Conservation (phyloP, 2,888 invertebrate genomes). For the Rhyacophila evoluta region DNA sequence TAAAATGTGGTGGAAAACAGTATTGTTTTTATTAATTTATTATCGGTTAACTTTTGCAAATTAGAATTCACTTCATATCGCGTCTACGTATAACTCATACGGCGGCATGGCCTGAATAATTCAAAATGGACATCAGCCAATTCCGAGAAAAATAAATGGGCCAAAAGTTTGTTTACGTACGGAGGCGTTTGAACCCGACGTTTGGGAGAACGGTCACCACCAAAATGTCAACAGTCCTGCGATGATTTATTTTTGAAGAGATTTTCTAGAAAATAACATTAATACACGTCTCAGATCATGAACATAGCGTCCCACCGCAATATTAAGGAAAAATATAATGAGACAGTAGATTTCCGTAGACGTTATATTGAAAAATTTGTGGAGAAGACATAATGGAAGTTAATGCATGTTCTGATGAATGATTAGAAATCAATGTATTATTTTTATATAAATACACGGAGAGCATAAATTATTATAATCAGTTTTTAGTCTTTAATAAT, state of each 20-base stretch:
- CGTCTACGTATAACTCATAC: conserved; percentile 34
- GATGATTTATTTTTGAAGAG: conserved; percentile 36
- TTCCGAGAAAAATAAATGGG: conserved; percentile 50
- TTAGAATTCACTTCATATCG: conserved; percentile 15
- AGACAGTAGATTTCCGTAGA: too few species aligned
- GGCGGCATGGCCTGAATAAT: conserved; percentile 48
- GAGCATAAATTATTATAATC: too few species aligned
- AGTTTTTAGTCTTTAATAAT: too few species aligned
- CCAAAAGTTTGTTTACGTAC: conserved; percentile 50
- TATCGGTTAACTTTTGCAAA: conserved; percentile 10
- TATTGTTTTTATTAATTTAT: neutral
- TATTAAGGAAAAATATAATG: neutral
- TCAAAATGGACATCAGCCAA: conserved; percentile 53
- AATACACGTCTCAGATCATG: neutral
- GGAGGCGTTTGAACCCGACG: conserved; percentile 49
- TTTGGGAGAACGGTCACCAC: conserved; percentile 20
- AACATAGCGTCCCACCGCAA: neutral
- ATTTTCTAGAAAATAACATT: conserved; percentile 20
- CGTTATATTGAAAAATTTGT: too few species aligned
- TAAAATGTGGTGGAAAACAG: neutral
- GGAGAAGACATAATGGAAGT: too few species aligned
- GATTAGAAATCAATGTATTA: too few species aligned
- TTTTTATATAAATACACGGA: too few species aligned
- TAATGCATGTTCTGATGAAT: too few species aligned
- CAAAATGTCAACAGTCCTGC: conserved; percentile 40